Percentiles rank a stretch among this genome's conserved stretches.
These are phyloP conservation scores for Sebastes itinus DNA, from an alignment of 2,797 vertebrate species.

Conservation along the genomic window DNA sequence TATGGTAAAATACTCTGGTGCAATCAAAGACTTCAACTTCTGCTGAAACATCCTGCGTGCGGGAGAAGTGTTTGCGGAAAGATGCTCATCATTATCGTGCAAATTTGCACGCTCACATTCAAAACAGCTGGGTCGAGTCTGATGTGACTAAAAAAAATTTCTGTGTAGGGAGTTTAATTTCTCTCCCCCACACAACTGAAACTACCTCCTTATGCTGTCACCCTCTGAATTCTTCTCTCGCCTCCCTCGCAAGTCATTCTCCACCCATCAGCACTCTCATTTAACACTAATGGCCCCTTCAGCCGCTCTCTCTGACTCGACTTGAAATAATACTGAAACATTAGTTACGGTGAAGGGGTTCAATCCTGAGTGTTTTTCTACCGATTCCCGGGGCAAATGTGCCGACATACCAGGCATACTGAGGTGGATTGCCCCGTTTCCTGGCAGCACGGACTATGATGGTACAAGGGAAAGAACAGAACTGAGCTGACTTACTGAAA, in stretches of 20 bases:
- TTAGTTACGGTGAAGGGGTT: conserved; percentile 48
- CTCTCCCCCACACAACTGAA: conserved; percentile 5
- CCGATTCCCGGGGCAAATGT: conserved; percentile 54
- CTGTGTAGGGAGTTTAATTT: not conserved
- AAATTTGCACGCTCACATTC: not conserved
- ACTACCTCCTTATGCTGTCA: conserved; percentile 1
- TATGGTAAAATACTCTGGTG: conserved; percentile 41
- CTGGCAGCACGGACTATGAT: conserved; percentile 20
- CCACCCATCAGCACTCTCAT: conserved; percentile 37
- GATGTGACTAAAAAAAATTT: conserved; percentile 14
- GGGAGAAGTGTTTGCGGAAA: conserved; percentile 1
- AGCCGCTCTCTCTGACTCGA: conserved; percentile 12
- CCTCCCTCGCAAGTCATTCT: conserved; percentile 36
- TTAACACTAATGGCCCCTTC: conserved; percentile 45
- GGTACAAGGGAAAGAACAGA: not conserved
- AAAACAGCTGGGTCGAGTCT: conserved; percentile 27
- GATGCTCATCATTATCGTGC: conserved; percentile 1
- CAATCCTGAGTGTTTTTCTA: conserved; percentile 35
- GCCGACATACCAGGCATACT: conserved; percentile 73
- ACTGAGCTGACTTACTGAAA: not conserved
- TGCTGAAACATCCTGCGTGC: conserved; percentile 43
- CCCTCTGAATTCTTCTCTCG: conserved; percentile 15
- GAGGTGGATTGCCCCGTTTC: conserved; percentile 57
- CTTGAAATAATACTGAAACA: conserved; percentile 46
- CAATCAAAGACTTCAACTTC: conserved; percentile 25